Base-by-base conservation (phyloP, 37 sponge, comb jelly and placozoan species). In the Spongilla lacustris region DNA sequence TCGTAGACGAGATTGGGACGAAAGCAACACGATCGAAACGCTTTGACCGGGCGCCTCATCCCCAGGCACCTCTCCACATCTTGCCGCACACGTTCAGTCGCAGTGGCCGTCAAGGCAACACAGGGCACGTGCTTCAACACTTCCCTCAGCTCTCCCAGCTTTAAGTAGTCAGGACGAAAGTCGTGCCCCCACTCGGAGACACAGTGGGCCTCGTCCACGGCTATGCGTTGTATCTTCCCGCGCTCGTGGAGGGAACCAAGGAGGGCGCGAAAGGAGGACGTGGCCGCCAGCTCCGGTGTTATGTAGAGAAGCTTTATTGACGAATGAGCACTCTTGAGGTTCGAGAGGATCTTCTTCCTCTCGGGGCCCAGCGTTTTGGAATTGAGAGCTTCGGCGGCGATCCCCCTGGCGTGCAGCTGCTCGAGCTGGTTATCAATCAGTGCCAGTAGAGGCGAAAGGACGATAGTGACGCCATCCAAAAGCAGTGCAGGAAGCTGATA, bases 101-200 rank as follows among this genome's bases (percentile, higher is more conserved):
- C 99, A 14, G 99, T 99, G 32, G 99, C 99, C 9, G 99, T 99
- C 31, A 99, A 83, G 8, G 99, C 99, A 14, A 99, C 67, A 50
- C 92, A 94, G 2, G 97, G 98, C 27, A 97, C 83, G 14, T n/a
- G 58, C n/a, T 73, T 36, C 67, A 95, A 85, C 35, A 33, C 35
- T 5, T 66, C 67, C 50, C 95, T 74, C n/a, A 99, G 81, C 27
- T 94, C 87, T 4, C 95, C 96, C 9, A 99, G 90, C 75, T 96
- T 95, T 68, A 95, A 90, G 80, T 97, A 99, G 82, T 97, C 99
- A 19, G 99, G 99, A 75, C 99, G 36, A 71, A 99, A 99, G 87
- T 99, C 98, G 76, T 99, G 99, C 1, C 99, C 99, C 99, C 99
- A 99, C 41, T 97, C 93, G 0, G 99, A 99, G n/a, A 99, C 95